Percentiles rank a stretch among this genome's conserved stretches.
phyloP scores from a whole-genome alignment of 2,888 invertebrate genomes.

The Chirona hameri region DNA sequence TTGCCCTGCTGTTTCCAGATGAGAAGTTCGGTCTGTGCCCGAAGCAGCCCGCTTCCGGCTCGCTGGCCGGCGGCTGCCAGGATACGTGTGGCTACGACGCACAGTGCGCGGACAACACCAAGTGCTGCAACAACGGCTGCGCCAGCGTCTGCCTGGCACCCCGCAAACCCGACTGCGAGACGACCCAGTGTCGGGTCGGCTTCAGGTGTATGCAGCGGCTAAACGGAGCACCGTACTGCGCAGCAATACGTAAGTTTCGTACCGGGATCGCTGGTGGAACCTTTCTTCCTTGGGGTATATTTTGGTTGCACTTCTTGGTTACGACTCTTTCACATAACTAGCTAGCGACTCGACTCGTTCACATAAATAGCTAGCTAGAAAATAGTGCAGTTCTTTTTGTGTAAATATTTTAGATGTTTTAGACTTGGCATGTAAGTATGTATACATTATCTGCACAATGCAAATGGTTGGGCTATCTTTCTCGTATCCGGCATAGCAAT shows the following conservation, averaged over 20 bases:
- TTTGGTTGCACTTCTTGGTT: too few species aligned
- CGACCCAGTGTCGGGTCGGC: background rate
- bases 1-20: background rate
- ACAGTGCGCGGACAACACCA: background rate
- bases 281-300: too few species aligned
- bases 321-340: too few species aligned
- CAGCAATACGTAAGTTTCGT: background rate
- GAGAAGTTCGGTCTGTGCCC: background rate
- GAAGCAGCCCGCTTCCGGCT: background rate
- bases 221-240: background rate
- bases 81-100: background rate
- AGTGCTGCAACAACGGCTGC: conserved; percentile 23
- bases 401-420: too few species aligned
- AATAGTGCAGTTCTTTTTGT: too few species aligned
- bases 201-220: background rate
- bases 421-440: too few species aligned
- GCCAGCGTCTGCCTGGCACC: background rate
- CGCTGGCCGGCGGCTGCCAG: background rate
- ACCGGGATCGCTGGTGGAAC: too few species aligned
- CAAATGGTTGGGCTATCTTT: too few species aligned
- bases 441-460: too few species aligned
- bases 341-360: too few species aligned
- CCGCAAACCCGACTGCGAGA: background rate
- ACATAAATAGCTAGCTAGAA: too few species aligned
- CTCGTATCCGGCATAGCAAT: too few species aligned